A percentile compares a stretch with the other conserved stretches of the same genome.
These are phyloP conservation scores for Megaceryle maxima DNA, from an alignment of 2,113 vertebrate species.

Conservation along the genomic window DNA sequence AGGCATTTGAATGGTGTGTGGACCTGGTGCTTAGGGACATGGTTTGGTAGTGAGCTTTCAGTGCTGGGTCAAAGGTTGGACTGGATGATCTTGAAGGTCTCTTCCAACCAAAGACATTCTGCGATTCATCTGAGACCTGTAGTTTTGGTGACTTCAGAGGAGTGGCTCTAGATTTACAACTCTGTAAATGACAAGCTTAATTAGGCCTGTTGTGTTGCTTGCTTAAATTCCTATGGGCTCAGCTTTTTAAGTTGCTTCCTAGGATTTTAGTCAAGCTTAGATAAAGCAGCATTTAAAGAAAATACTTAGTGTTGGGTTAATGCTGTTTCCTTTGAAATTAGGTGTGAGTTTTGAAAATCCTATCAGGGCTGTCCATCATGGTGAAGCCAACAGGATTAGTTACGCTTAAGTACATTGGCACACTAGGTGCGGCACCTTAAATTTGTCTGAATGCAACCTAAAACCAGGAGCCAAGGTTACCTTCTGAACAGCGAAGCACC, in stretches of 20 bases:
- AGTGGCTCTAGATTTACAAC: background rate
- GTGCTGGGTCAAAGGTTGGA: no score
- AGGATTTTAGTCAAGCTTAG: background rate
- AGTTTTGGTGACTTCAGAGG: background rate
- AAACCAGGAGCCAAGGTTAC: background rate
- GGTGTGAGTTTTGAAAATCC: background rate
- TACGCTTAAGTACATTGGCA: background rate
- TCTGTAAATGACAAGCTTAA: background rate
- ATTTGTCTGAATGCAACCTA: background rate
- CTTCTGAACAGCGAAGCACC: background rate
- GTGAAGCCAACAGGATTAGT: background rate
- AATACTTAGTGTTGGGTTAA: background rate
- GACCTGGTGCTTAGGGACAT: no score
- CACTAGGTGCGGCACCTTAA: background rate
- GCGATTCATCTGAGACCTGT: background rate
- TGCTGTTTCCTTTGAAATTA: background rate
- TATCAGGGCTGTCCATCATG: background rate
- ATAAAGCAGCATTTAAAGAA: background rate
- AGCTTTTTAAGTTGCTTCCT: background rate
- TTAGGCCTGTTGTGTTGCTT: background rate
- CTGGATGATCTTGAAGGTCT: no score
- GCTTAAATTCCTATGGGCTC: background rate
- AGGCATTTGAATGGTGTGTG: no score
- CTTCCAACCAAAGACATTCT: no score
- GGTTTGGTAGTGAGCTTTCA: no score